Conservation (phyloP, 2,113 vertebrate genomes). For the Podocnemis expansa region DNA sequence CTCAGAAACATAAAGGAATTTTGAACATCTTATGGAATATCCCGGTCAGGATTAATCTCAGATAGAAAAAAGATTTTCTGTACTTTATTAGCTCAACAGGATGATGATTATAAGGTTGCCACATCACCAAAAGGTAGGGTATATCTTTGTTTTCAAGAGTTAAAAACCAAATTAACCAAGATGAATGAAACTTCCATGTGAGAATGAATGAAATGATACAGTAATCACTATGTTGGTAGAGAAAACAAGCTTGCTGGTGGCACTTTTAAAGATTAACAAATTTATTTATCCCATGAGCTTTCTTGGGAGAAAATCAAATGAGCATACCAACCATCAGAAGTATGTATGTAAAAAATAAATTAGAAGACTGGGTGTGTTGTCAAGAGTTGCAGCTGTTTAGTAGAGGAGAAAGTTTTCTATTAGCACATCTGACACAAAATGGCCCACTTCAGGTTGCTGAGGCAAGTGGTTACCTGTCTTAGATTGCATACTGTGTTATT, state of each 20-base stretch:
- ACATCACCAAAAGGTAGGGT: background rate
- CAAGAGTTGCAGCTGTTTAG: constrained; percentile 36
- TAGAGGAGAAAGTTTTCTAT: background rate
- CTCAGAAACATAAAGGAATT: background rate
- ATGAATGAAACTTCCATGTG: background rate
- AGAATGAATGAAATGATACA: background rate
- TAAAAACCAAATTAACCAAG: background rate
- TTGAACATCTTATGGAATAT: background rate
- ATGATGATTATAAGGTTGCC: background rate
- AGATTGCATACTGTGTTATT: constrained; percentile 25
- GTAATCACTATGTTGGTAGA: constrained; percentile 21
- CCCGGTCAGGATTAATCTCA: background rate
- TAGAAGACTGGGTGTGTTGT: background rate
- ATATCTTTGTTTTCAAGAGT: background rate
- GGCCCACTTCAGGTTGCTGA: background rate
- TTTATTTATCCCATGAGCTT: too few relatives aligned
- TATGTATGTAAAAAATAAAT: background rate
- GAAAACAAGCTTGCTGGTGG: too few relatives aligned
- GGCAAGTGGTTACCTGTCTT: constrained; percentile 36
- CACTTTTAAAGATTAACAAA: too few relatives aligned
- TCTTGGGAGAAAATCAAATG: constrained; percentile 1
- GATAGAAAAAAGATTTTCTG: background rate
- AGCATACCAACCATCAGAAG: constrained; percentile 4
- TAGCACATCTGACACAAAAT: background rate
- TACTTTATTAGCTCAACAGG: background rate